phyloP scores from a whole-genome alignment of 2,113 vertebrate species.

The Apaloderma vittatum region DNA sequence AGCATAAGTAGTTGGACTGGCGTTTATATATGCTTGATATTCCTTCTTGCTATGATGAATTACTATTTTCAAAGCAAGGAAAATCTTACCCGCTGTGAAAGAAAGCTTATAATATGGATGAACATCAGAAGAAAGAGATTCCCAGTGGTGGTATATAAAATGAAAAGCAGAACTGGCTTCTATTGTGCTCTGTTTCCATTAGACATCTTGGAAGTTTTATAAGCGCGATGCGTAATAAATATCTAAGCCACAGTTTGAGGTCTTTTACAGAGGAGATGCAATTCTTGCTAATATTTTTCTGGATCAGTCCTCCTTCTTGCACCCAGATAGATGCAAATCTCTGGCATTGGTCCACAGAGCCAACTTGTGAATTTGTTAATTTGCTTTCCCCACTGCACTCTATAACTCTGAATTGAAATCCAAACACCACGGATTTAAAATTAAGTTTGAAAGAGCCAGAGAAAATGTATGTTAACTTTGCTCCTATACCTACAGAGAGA shows the following conservation, averaged over 20 bases:
- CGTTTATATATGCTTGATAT: neutral
- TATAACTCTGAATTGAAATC: conserved; percentile 5
- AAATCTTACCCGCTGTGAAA: conserved; percentile 58
- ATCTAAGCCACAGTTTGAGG: conserved; percentile 31
- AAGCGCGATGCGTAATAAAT: conserved; percentile 47
- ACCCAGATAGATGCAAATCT: conserved; percentile 15
- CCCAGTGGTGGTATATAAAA: conserved; percentile 65
- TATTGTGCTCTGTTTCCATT: conserved; percentile 65
- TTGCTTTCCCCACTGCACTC: conserved; percentile 25
- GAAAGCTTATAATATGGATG: conserved; percentile 61
- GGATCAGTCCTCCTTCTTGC: neutral
- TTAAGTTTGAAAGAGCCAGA: neutral
- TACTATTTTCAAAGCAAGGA: conserved; percentile 52
- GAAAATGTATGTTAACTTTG: neutral
- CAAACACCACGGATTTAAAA: neutral
- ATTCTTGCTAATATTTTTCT: conserved; percentile 38
- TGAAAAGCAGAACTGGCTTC: conserved; percentile 67
- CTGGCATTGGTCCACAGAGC: neutral
- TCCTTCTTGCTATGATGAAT: conserved; percentile 34
- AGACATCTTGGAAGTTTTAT: conserved; percentile 62
- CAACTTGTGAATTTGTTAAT: conserved; percentile 58
- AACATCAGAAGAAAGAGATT: conserved; percentile 67
- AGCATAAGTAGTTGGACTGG: neutral
- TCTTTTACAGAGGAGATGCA: conserved; percentile 25
- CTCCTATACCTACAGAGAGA: neutral